Conservation (phyloP, 1,140 invertebrate species). For the Venturia canescens region DNA sequence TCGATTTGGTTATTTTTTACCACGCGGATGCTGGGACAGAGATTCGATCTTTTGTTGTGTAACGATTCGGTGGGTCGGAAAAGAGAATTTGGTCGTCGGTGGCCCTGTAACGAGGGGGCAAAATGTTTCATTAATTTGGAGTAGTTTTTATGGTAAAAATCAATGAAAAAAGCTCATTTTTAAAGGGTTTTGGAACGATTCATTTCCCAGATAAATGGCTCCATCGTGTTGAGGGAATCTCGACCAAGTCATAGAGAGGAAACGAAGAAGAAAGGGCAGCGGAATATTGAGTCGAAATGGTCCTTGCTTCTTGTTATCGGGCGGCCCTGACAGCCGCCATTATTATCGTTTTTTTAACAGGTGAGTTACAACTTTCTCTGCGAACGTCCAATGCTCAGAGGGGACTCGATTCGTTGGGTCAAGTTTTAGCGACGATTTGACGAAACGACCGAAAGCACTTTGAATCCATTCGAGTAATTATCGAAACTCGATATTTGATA, state of each 20-base stretch:
- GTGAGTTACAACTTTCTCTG: constrained; percentile 36
- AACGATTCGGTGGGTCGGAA: too few species aligned
- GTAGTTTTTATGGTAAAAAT: too few species aligned
- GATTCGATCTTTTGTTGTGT: too few species aligned
- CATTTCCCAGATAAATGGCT: constrained; percentile 61
- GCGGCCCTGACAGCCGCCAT: constrained; percentile 58
- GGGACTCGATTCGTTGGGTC: neutral
- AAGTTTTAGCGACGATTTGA: neutral
- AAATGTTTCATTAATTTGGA: too few species aligned
- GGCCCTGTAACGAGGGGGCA: too few species aligned
- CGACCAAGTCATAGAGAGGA: constrained; percentile 36
- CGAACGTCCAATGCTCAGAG: neutral
- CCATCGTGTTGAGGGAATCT: constrained; percentile 51
- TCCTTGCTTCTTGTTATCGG: constrained; percentile 58
- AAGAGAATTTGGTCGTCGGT: too few species aligned
- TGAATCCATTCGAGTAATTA: too few species aligned
- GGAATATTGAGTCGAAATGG: constrained; percentile 48
- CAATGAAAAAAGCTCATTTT: constrained; percentile 18
- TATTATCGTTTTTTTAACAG: constrained; percentile 47
- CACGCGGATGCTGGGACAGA: too few species aligned
- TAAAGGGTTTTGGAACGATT: neutral
- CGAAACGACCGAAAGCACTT: too few species aligned
- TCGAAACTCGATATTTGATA: too few species aligned
- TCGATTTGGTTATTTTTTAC: neutral
- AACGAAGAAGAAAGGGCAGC: constrained; percentile 4